These are phyloP conservation scores for Pseudomyrmex concolor DNA, from an alignment of 1,140 invertebrate genomes.

Conservation along the genomic window DNA sequence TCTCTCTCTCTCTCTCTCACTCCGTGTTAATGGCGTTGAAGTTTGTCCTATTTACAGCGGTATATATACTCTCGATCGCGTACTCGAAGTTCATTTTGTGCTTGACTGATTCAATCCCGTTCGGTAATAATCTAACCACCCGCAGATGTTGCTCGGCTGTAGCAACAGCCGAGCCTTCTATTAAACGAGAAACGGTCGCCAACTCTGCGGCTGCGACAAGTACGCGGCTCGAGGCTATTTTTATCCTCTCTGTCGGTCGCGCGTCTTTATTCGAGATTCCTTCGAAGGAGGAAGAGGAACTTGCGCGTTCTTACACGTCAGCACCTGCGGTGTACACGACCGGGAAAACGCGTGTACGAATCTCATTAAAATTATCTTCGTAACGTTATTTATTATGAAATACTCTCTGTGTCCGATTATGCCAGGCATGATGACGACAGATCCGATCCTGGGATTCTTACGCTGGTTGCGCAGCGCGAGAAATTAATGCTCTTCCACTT, in stretches of 20 bases:
- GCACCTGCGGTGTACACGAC: conserved; percentile 8
- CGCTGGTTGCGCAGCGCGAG: not conserved
- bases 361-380: conserved; percentile 1
- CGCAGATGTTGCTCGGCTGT: conserved; percentile 36
- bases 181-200: conserved; percentile 38
- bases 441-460: conserved; percentile 2
- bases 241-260: conserved; percentile 22
- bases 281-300: conserved; percentile 30
- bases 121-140: conserved; percentile 55
- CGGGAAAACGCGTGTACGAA: not conserved
- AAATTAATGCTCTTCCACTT: not conserved
- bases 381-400: not conserved
- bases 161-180: conserved; percentile 16
- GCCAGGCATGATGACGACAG: too few relatives aligned
- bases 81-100: conserved; percentile 58
- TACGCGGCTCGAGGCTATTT: conserved; percentile 38
- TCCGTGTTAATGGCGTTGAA: conserved; percentile 1
- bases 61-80: conserved; percentile 44
- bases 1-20: not conserved
- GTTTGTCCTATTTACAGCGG: conserved; percentile 20
- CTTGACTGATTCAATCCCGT: conserved; percentile 44
- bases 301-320: not conserved
- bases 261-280: conserved; percentile 63
- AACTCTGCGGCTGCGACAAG: conserved; percentile 29
- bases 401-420: not conserved